A percentile compares a stretch with the other conserved stretches of the same genome.
Conservation (phyloP, 1,140 invertebrate species). For the Drosophila grimshawi region DNA sequence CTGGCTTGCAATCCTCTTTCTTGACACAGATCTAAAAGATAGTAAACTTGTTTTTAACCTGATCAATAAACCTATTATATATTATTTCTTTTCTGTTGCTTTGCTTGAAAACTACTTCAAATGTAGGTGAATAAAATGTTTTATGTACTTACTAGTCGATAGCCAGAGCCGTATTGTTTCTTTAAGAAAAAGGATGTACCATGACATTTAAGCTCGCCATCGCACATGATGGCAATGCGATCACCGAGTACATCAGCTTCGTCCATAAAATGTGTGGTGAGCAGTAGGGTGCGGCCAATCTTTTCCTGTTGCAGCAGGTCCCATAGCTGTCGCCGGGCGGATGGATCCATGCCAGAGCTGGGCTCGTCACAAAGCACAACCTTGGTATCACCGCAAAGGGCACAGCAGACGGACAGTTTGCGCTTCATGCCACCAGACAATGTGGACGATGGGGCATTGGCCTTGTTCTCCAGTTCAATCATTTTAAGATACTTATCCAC, state of each 20-base stretch:
- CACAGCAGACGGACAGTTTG: conserved; percentile 90
- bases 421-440: conserved; percentile 95
- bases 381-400: conserved; percentile 89
- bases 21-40: conserved; percentile 73
- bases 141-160: conserved; percentile 62
- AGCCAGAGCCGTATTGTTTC: conserved; percentile 89
- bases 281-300: conserved; percentile 89
- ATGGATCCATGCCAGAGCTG: conserved; percentile 97
- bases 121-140: no score
- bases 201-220: conserved; percentile 92
- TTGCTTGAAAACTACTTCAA: not conserved
- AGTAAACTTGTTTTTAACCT: not conserved
- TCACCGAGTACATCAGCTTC: conserved; percentile 98
- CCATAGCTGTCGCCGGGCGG: conserved; percentile 95
- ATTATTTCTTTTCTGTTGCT: not conserved
- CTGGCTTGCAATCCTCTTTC: conserved; percentile 58
- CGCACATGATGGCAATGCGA: conserved; percentile 95
- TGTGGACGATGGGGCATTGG: conserved; percentile 86
- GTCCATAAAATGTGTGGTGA: conserved; percentile 99
- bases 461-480: conserved; percentile 87
- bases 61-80: no score
- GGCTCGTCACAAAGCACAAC: conserved; percentile 96
- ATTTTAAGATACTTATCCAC: conserved; percentile 88
- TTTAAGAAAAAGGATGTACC: conserved; percentile 95
- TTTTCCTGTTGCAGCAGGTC: conserved; percentile 89